phyloP scores from a whole-genome alignment of 2,888 invertebrate species.

The Philhelius pedissequus region DNA sequence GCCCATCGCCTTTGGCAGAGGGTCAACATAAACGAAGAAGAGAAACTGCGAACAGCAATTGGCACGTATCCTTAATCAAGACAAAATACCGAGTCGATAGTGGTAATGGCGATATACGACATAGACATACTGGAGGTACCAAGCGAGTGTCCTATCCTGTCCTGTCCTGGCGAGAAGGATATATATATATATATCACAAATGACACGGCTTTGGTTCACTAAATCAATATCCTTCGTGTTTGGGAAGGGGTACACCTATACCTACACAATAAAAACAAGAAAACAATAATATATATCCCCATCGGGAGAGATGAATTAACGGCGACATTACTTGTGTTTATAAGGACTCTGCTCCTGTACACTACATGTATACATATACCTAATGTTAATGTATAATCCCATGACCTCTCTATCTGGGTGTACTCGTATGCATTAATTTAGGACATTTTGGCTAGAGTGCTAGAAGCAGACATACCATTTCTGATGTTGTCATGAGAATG shows the following conservation, averaged over 20 bases:
- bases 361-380: no score
- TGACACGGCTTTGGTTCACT: conserved; percentile 27
- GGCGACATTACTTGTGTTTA: conserved; percentile 36
- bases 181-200: conserved; percentile 34
- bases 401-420: background rate
- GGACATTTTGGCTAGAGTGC: background rate
- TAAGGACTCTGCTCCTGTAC: background rate
- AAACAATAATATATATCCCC: conserved; percentile 55
- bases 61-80: conserved; percentile 66
- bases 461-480: background rate
- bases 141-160: no score
- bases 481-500: background rate
- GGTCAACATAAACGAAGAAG: background rate
- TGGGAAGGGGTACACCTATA: background rate
- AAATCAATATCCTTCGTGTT: conserved; percentile 43
- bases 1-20: background rate
- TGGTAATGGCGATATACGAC: background rate
- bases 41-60: conserved; percentile 52
- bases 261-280: conserved; percentile 35
- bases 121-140: no score
- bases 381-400: no score
- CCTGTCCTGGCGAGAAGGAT: conserved; percentile 21
- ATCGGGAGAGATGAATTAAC: conserved; percentile 61
- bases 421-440: conserved; percentile 15
- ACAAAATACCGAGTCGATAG: conserved; percentile 40